Evolutionary conservation across 2,888 invertebrate species (phyloP).

Genomic region (Agonum fuliginosum): DNA sequence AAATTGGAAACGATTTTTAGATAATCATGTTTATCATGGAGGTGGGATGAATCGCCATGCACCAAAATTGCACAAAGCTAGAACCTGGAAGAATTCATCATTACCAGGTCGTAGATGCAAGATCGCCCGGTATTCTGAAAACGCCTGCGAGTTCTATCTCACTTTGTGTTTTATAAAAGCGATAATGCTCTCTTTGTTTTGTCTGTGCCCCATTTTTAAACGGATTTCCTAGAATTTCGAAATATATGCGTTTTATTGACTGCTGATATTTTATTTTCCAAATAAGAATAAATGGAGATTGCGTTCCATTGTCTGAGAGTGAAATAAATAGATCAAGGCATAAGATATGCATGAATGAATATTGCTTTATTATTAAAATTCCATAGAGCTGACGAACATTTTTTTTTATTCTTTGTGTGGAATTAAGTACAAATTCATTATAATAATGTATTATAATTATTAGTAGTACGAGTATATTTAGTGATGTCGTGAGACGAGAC

Average conservation of each 20-base stretch:
- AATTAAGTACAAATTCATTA: no score
- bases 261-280: slow-evolving; percentile 25
- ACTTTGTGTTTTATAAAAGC: not conserved
- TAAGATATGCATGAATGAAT: not conserved
- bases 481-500: no score
- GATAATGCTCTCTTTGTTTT: slow-evolving; percentile 20
- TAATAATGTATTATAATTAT: no score
- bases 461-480: no score
- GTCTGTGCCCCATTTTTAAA: slow-evolving; percentile 28
- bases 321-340: slow-evolving; percentile 14
- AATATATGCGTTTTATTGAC: slow-evolving; percentile 47
- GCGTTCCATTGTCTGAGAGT: slow-evolving; percentile 3
- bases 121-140: slow-evolving; percentile 17
- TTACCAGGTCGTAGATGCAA: not conserved
- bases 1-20: no score
- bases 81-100: slow-evolving; percentile 39
- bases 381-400: no score
- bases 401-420: no score
- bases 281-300: slow-evolving; percentile 29
- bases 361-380: not conserved
- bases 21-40: no score
- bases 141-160: not conserved
- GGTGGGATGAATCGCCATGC: not conserved
- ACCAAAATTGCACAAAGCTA: not conserved
- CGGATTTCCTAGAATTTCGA: slow-evolving; percentile 41